phyloP scores from a whole-genome alignment of 2,888 invertebrate species.

The Drosophila engyochracea region DNA sequence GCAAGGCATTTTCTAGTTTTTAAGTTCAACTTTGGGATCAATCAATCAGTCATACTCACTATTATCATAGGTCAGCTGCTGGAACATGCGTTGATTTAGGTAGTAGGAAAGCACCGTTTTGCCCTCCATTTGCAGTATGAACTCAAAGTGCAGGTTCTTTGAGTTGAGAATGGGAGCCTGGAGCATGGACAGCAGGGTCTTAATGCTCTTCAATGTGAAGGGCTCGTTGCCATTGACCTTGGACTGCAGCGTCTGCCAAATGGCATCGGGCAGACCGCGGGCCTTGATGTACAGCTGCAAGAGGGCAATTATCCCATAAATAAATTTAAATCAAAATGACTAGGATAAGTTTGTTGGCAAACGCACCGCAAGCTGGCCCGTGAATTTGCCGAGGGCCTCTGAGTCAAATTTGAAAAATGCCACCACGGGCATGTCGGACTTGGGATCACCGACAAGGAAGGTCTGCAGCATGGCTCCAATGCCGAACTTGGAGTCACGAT shows the following conservation, averaged over 20 bases:
- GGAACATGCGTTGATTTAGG: constrained; percentile 88
- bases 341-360: not conserved
- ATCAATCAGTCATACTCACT: constrained; percentile 86
- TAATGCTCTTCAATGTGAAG: constrained; percentile 87
- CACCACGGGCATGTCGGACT: constrained; percentile 89
- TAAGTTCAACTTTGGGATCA: not conserved
- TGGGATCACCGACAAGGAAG: constrained; percentile 88
- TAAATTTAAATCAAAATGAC: not conserved
- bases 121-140: constrained; percentile 89
- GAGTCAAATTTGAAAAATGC: constrained; percentile 87
- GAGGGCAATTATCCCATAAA: not conserved
- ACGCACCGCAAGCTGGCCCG: constrained; percentile 87
- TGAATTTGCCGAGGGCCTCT: constrained; percentile 87
- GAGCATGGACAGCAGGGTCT: constrained; percentile 85
- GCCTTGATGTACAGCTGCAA: constrained; percentile 88
- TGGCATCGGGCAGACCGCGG: constrained; percentile 85
- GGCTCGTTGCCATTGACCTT: constrained; percentile 85
- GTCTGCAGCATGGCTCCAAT: constrained; percentile 88
- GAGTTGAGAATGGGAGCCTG: constrained; percentile 85
- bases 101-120: constrained; percentile 89
- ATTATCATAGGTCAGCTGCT: constrained; percentile 87
- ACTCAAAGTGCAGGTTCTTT: constrained; percentile 88
- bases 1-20: not conserved
- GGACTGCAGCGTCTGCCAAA: constrained; percentile 84
- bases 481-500: constrained; percentile 88